A percentile compares a stretch with the other conserved stretches of the same genome.
These are phyloP conservation scores for Graphium colonna DNA, from an alignment of 2,888 invertebrate species.

Conservation along the genomic window DNA sequence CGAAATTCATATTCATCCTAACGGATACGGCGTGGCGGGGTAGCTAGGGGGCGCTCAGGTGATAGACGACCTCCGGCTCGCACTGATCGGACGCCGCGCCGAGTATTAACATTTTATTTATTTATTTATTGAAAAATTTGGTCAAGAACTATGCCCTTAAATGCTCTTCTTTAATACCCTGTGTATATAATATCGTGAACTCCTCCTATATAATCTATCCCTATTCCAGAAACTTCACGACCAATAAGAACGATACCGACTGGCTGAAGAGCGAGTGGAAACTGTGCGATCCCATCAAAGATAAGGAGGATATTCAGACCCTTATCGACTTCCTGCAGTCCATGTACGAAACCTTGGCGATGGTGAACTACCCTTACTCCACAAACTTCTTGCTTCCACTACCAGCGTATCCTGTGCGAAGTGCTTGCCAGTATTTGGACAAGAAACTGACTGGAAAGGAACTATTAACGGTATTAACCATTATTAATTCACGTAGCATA, in stretches of 20 bases:
- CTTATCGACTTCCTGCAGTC: slow-evolving; percentile 86
- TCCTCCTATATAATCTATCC: neutral
- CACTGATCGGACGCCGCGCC: no score
- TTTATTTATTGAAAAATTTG: no score
- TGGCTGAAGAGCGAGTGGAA: slow-evolving; percentile 87
- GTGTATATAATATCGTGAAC: neutral
- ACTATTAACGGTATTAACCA: slow-evolving; percentile 77
- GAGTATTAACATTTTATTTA: no score
- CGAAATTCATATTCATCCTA: no score
- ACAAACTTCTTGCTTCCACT: slow-evolving; percentile 90
- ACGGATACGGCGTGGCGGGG: no score
- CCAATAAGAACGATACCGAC: slow-evolving; percentile 82
- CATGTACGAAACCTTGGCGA: slow-evolving; percentile 90
- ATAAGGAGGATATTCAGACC: slow-evolving; percentile 46
- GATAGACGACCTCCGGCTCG: no score
- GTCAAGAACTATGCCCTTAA: no score
- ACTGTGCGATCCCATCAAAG: slow-evolving; percentile 86
- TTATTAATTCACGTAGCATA: no score
- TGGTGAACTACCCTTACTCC: slow-evolving; percentile 97
- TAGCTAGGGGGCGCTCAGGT: no score
- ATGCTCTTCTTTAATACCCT: no score
- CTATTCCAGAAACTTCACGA: slow-evolving; percentile 64
- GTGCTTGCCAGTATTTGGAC: slow-evolving; percentile 79
- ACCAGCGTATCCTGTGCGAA: slow-evolving; percentile 91
- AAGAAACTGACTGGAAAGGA: slow-evolving; percentile 65